These are phyloP conservation scores for Potamarius usumacintae DNA, from an alignment of 2,113 vertebrate species.

Conservation along the genomic window DNA sequence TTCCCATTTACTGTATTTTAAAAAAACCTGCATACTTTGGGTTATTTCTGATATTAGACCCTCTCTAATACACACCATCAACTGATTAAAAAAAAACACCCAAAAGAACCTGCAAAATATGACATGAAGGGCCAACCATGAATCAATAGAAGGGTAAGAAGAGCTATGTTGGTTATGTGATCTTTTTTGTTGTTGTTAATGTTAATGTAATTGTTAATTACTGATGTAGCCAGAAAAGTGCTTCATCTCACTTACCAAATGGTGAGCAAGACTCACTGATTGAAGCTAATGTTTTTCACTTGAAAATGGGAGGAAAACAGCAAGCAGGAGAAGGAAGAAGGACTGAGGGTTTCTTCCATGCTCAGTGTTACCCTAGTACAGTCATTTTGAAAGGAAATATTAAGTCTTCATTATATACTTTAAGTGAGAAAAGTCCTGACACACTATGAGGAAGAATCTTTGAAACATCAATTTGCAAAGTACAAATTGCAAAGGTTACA, in stretches of 20 bases:
- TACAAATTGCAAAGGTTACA: no score
- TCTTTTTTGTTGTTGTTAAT: background rate
- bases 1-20: constrained; percentile 23
- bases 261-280: background rate
- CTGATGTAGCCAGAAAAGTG: background rate
- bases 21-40: constrained; percentile 16
- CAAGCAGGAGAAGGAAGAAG: background rate
- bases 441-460: background rate
- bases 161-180: background rate
- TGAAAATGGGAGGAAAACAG: background rate
- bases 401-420: background rate
- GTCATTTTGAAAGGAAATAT: background rate
- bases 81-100: background rate
- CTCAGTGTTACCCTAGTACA: background rate
- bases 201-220: background rate
- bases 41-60: constrained; percentile 13
- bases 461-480: no score
- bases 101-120: background rate
- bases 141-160: background rate
- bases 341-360: background rate
- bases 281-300: background rate
- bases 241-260: background rate
- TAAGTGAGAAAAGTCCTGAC: background rate
- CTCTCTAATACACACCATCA: background rate
- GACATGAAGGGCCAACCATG: background rate